Conservation (phyloP, 2,797 vertebrate genomes). For the Ceryle rudis region DNA sequence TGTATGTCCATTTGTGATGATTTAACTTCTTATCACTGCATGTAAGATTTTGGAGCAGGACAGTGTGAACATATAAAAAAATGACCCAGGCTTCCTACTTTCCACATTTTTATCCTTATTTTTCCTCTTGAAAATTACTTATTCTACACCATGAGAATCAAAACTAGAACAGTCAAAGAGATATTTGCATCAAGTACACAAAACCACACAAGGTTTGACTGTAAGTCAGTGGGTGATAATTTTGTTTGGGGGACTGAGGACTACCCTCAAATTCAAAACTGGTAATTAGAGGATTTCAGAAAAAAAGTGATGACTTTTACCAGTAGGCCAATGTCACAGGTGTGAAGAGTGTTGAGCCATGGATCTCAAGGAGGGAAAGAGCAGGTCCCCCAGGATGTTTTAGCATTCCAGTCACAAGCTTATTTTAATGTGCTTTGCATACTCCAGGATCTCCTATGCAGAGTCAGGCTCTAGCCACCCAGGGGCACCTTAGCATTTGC, state of each 20-base stretch:
- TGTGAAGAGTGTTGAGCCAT: not conserved
- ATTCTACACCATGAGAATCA: not conserved
- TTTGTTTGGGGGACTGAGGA: not conserved
- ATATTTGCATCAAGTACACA: not conserved
- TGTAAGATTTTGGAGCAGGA: not conserved
- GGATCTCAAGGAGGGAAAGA: not conserved
- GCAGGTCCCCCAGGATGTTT: not conserved
- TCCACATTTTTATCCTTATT: not conserved
- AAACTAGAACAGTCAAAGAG: not conserved
- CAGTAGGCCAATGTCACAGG: not conserved
- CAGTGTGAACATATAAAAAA: not conserved
- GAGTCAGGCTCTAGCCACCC: not conserved
- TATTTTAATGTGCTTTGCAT: slow-evolving; percentile 22
- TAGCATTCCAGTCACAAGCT: slow-evolving; percentile 1
- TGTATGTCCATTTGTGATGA: not conserved
- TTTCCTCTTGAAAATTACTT: not conserved
- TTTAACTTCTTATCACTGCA: not conserved
- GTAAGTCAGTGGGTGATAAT: not conserved
- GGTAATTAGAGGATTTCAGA: not conserved
- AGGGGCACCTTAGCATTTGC: not conserved
- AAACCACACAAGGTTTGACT: not conserved
- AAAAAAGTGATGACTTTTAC: not conserved
- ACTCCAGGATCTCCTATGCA: not conserved
- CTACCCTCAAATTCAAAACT: not conserved
- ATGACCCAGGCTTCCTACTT: not conserved